Evolutionary conservation across 2,113 vertebrate species (phyloP), one percentile per base, ranked within the genome.

Genomic region (Tyto alba): DNA sequence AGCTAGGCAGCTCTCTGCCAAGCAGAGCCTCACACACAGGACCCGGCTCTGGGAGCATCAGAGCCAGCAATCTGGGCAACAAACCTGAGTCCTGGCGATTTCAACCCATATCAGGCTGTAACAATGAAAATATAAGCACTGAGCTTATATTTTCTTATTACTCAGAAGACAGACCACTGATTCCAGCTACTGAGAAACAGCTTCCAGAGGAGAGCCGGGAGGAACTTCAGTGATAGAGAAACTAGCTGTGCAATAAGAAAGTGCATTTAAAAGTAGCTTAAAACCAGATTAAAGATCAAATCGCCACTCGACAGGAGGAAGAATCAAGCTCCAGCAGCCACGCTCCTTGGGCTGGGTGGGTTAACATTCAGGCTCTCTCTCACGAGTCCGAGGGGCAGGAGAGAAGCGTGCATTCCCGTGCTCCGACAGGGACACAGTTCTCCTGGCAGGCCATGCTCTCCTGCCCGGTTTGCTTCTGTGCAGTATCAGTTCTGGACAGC

Each of bases 171-270:
- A 92, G 59, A 95, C 74, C 78, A 87, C 88, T 62, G 72, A 91
- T 90, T 63, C 87, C 85, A 96, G 95, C 96, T 89, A 78, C 91
- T 92, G 92, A 96, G 82, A 87, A 92, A 92, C 41, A 95, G 68
- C 87, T 96, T 97, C 96, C 95, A 93, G 75, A 96, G 72, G 67
- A 92, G 72, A 94, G 90, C 89, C 4, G 6, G 96, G 92, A 96
- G 89, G 90, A 93, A 77, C 89, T 96, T 97, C 94, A 90, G 97
- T 94, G 96, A 97, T 41, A 95, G 83, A 97, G 94, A 97, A 98
- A 96, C 86, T 88, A 97, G 97, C 96, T 98, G 96, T 97, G 97
- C 97, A 97, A 97, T 94, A 97, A 95, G 97, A 97, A 97, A 98
- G 97, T 98, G 97, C 97, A 80, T 97, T 95, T 96, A 98, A 94